phyloP scores from a whole-genome alignment of 2,797 vertebrate species.

The Discoglossus pictus region DNA sequence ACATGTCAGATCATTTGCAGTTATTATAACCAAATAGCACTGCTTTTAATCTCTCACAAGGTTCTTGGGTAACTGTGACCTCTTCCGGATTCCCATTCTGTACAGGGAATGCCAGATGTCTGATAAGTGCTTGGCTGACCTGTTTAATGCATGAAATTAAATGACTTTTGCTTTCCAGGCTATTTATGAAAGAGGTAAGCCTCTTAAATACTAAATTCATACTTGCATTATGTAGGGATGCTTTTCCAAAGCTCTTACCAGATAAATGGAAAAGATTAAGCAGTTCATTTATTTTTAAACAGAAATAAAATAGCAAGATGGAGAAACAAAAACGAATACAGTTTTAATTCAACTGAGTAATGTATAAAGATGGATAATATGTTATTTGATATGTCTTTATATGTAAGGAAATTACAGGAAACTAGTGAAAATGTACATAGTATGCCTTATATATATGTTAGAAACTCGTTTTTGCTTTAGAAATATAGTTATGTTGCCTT shows the following conservation, averaged over 20 bases:
- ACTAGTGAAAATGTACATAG: too few species aligned
- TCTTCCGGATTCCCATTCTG: slow-evolving; percentile 5
- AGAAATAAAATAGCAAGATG: too few species aligned
- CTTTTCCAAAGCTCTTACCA: slow-evolving; percentile 63
- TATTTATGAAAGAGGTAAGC: slow-evolving; percentile 80
- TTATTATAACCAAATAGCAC: slow-evolving; percentile 20
- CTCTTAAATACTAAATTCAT: slow-evolving; percentile 73
- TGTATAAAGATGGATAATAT: too few species aligned
- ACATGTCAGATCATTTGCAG: slow-evolving; percentile 2
- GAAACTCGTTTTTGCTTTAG: too few species aligned
- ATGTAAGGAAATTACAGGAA: too few species aligned
- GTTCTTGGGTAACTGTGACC: slow-evolving; percentile 24
- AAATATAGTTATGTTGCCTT: too few species aligned
- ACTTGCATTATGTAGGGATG: slow-evolving; percentile 60
- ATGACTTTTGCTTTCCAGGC: slow-evolving; percentile 70
- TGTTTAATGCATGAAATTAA: slow-evolving; percentile 66
- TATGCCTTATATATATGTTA: too few species aligned
- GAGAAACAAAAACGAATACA: too few species aligned
- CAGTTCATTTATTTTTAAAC: slow-evolving; percentile 55
- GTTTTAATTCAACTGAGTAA: too few species aligned
- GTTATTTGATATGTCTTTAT: too few species aligned
- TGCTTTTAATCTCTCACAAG: slow-evolving; percentile 19
- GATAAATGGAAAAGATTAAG: slow-evolving; percentile 55
- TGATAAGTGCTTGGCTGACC: slow-evolving; percentile 61
- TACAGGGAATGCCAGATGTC: slow-evolving; percentile 58